These are phyloP conservation scores for Theristus sp. DNA, from an alignment of 2,888 invertebrate species.

Conservation along the genomic window DNA sequence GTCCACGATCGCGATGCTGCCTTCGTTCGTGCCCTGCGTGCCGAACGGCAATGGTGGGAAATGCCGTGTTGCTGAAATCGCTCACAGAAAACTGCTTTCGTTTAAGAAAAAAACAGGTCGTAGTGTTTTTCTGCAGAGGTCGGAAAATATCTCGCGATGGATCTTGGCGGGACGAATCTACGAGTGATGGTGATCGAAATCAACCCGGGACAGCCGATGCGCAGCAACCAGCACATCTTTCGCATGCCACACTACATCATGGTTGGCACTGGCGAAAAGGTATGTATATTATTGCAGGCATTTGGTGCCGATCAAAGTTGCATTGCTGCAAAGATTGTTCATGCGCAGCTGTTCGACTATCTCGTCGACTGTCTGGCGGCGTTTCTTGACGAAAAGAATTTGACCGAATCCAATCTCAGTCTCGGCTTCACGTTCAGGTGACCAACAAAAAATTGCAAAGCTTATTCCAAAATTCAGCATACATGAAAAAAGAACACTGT, in stretches of 20 bases:
- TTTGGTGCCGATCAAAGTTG: too few relatives aligned
- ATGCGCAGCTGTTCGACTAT: conserved; percentile 63
- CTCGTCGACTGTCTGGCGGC: conserved; percentile 78
- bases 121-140: too few relatives aligned
- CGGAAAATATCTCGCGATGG: conserved; percentile 81
- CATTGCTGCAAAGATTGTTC: too few relatives aligned
- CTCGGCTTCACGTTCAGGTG: conserved; percentile 70
- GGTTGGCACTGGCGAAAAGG: conserved; percentile 57
- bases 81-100: too few relatives aligned
- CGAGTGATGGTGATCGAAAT: conserved; percentile 43
- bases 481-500: too few relatives aligned
- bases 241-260: conserved; percentile 60
- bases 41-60: conserved; percentile 65
- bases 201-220: background rate
- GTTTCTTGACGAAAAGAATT: conserved; percentile 67
- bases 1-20: conserved; percentile 74
- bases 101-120: too few relatives aligned
- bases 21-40: conserved; percentile 81
- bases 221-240: background rate
- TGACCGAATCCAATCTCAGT: conserved; percentile 55
- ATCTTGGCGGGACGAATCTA: conserved; percentile 92
- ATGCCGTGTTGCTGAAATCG: too few relatives aligned
- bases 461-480: too few relatives aligned
- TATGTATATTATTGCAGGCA: too few relatives aligned
- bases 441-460: background rate